These are phyloP conservation scores for Heterocephalus glaber DNA, from an alignment of 2,113 vertebrate genomes.

Conservation along the genomic window DNA sequence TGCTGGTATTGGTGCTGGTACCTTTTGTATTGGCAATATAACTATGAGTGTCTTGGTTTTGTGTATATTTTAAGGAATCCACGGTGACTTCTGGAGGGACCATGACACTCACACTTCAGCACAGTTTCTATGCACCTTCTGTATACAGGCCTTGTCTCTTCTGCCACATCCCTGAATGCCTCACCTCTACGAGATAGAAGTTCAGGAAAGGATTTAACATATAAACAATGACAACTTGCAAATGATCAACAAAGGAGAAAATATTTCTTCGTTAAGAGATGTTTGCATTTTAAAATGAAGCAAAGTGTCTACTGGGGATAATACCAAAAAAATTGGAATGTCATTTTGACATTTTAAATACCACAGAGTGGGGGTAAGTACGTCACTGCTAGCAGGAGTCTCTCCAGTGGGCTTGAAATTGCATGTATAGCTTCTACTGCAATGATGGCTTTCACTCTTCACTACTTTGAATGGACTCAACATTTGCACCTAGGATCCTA, in stretches of 20 bases:
- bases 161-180: not conserved
- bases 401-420: not conserved
- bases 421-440: not conserved
- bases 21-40: not conserved
- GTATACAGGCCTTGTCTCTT: not conserved
- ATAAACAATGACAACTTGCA: not conserved
- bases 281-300: not conserved
- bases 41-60: not conserved
- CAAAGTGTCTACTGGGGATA: not conserved
- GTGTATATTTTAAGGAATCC: not conserved
- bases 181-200: not conserved
- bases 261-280: not conserved
- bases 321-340: not conserved
- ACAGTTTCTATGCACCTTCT: not conserved
- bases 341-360: slow-evolving; percentile 39
- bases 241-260: not conserved
- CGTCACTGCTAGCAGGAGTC: not conserved
- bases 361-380: not conserved
- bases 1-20: not conserved
- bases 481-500: not conserved
- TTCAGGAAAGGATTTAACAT: not conserved
- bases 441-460: not conserved
- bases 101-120: not conserved
- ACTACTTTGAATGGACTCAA: not conserved
- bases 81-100: not conserved